phyloP scores from a whole-genome alignment of 2,888 invertebrate genomes.

The Cataglyphis rosenhaueri region DNA sequence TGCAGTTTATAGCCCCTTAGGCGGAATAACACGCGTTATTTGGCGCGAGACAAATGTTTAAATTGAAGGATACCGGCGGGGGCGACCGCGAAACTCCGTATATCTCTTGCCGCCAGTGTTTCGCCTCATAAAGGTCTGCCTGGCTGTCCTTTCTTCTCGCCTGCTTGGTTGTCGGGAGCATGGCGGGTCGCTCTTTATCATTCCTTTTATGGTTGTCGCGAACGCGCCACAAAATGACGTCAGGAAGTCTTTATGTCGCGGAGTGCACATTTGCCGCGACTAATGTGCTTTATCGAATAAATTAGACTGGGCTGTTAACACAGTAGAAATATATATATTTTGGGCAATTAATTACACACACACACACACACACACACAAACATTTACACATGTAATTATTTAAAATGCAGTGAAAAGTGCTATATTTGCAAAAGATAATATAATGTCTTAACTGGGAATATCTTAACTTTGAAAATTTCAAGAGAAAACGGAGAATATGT shows the following conservation, averaged over 20 bases:
- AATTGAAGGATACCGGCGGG: slow-evolving; percentile 68
- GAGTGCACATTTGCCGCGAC: not conserved
- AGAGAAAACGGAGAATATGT: not conserved
- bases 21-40: slow-evolving; percentile 81
- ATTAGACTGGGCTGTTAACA: not conserved
- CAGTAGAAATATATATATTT: not conserved
- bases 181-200: slow-evolving; percentile 23
- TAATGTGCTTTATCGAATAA: slow-evolving; percentile 30
- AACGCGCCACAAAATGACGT: slow-evolving; percentile 28
- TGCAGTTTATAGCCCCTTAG: slow-evolving; percentile 80
- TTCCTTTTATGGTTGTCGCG: slow-evolving; percentile 30
- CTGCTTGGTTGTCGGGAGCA: slow-evolving; percentile 29
- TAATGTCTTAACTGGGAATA: not conserved
- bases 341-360: not conserved
- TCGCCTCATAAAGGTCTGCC: slow-evolving; percentile 63
- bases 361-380: too few relatives aligned
- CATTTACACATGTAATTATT: not conserved
- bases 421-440: not conserved
- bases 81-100: slow-evolving; percentile 58
- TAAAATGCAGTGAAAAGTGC: not conserved
- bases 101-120: slow-evolving; percentile 56
- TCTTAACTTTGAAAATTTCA: not conserved
- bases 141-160: slow-evolving; percentile 32
- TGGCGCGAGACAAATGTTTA: slow-evolving; percentile 79
- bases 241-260: slow-evolving; percentile 14